Percentiles rank a stretch among this genome's conserved stretches.
phyloP scores from a whole-genome alignment of 1,140 invertebrate genomes.

The Drosophila ananassae region DNA sequence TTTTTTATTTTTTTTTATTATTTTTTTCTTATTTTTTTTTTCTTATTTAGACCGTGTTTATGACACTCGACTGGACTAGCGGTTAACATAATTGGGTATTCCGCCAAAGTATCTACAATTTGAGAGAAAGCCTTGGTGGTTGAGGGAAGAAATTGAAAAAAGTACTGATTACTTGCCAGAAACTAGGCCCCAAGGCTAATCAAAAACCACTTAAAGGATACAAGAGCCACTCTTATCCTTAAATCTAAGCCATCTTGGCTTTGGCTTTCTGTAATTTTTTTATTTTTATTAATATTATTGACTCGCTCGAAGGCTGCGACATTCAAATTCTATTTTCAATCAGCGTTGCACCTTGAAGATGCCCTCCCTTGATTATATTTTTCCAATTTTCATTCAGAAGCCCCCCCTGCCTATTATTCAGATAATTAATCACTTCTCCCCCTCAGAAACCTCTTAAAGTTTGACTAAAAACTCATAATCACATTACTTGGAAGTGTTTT shows the following conservation, averaged over 20 bases:
- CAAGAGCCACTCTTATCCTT: background rate
- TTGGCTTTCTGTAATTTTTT: constrained; percentile 17
- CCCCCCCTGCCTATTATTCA: too few species aligned
- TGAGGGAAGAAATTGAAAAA: background rate
- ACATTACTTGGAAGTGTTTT: too few species aligned
- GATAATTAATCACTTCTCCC: background rate
- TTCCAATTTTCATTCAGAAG: background rate
- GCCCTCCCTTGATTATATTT: constrained; percentile 6
- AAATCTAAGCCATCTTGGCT: background rate
- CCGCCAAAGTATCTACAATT: constrained; percentile 1
- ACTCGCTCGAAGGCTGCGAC: constrained; percentile 73
- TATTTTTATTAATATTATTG: constrained; percentile 44
- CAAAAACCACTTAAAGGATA: constrained; percentile 70
- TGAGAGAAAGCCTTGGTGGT: background rate
- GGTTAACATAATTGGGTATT: constrained; percentile 27
- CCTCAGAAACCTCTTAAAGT: too few species aligned
- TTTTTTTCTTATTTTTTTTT: background rate
- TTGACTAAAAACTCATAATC: too few species aligned
- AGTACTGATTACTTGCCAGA: too few species aligned
- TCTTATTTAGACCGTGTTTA: constrained; percentile 6
- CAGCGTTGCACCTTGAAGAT: constrained; percentile 56
- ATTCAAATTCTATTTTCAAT: constrained; percentile 82
- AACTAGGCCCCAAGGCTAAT: constrained; percentile 41
- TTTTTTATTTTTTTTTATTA: constrained; percentile 2
- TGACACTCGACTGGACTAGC: constrained; percentile 35